Conservation (phyloP, 2,888 invertebrate species). For the Aporophyla nigra region DNA sequence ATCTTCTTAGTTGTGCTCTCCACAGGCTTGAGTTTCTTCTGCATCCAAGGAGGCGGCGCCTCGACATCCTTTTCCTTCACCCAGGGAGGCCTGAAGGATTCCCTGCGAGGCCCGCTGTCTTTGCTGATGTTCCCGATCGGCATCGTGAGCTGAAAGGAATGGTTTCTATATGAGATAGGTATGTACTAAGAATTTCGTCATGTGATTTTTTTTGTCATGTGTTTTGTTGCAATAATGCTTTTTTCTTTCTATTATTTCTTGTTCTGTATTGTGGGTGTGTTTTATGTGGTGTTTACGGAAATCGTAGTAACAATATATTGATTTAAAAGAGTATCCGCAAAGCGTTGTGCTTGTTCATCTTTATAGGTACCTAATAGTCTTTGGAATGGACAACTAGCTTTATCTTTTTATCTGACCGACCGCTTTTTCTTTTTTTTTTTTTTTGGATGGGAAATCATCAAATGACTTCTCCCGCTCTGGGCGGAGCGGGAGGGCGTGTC, state of each 20-base stretch:
- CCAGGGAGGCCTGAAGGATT: constrained; percentile 94
- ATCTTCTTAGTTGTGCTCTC: constrained; percentile 75
- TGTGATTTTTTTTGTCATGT: not conserved
- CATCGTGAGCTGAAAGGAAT: constrained; percentile 76
- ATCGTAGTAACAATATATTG: too few relatives aligned
- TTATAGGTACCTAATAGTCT: not conserved
- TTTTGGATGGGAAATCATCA: too few relatives aligned
- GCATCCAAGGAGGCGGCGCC: constrained; percentile 92
- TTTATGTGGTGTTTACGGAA: too few relatives aligned
- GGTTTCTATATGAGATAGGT: not conserved
- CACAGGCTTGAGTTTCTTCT: constrained; percentile 89
- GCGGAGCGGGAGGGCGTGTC: too few relatives aligned
- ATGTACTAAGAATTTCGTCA: not conserved
- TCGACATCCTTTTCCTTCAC: constrained; percentile 93
- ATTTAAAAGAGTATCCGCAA: not conserved
- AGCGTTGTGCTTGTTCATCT: not conserved
- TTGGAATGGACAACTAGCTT: not conserved
- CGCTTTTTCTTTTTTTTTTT: too few relatives aligned
- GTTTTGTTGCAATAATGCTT: not conserved
- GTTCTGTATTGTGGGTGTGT: too few relatives aligned
- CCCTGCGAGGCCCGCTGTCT: constrained; percentile 90
- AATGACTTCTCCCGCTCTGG: too few relatives aligned
- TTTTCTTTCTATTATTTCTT: too few relatives aligned
- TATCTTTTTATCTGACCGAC: not conserved
- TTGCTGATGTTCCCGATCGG: constrained; percentile 89